A percentile compares a stretch with the other conserved stretches of the same genome.
Evolutionary conservation across 2,113 vertebrate species (phyloP).

Genomic region (Archocentrus centrarchus): DNA sequence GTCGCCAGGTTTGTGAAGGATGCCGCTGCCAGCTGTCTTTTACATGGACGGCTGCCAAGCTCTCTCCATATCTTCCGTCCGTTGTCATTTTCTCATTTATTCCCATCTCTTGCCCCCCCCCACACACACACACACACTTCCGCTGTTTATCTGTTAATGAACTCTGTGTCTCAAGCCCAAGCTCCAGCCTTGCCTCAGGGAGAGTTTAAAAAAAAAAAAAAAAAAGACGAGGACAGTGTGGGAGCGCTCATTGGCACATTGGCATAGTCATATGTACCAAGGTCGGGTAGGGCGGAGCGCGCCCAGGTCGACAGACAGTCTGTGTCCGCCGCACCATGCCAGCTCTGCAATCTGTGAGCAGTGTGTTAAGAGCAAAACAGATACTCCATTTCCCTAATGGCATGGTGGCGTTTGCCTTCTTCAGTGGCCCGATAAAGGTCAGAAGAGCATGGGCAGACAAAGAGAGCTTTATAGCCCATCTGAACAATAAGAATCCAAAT

Average conservation of each 20-base stretch:
- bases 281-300: slow-evolving; percentile 61
- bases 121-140: slow-evolving; percentile 17
- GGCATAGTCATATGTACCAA: slow-evolving; percentile 58
- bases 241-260: slow-evolving; percentile 45
- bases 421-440: slow-evolving; percentile 56
- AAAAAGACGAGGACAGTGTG: neutral
- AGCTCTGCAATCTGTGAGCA: slow-evolving; percentile 69
- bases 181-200: slow-evolving; percentile 37
- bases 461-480: slow-evolving; percentile 48
- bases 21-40: slow-evolving; percentile 83
- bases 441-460: slow-evolving; percentile 46
- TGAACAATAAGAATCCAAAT: slow-evolving; percentile 54
- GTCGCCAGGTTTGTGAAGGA: slow-evolving; percentile 81
- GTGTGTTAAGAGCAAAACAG: slow-evolving; percentile 71
- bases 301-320: slow-evolving; percentile 60
- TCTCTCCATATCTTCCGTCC: slow-evolving; percentile 64
- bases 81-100: slow-evolving; percentile 74
- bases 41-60: slow-evolving; percentile 77
- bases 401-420: slow-evolving; percentile 39
- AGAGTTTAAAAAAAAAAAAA: neutral
- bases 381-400: slow-evolving; percentile 45
- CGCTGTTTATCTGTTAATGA: slow-evolving; percentile 68
- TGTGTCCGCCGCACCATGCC: slow-evolving; percentile 58
- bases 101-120: slow-evolving; percentile 47
- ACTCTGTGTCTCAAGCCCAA: slow-evolving; percentile 52